phyloP scores from a whole-genome alignment of 2,797 vertebrate genomes.

The Buceros bicornis region DNA sequence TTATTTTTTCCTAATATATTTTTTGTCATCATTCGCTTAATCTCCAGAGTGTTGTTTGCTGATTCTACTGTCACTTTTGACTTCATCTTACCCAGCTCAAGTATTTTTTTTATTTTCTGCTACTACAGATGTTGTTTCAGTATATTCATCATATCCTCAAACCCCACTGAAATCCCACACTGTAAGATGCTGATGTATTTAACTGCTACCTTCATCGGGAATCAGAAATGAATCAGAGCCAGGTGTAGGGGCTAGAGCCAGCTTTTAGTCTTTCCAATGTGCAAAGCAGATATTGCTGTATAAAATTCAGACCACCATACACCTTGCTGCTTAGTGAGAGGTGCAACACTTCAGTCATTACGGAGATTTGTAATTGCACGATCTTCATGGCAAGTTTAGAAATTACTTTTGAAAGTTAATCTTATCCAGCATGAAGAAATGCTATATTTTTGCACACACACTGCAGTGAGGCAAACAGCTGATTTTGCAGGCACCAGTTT shows the following conservation, averaged over 20 bases:
- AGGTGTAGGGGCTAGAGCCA: not conserved
- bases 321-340: not conserved
- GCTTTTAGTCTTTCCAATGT: not conserved
- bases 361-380: not conserved
- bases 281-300: not conserved
- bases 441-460: not conserved
- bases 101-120: not conserved
- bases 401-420: not conserved
- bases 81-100: not conserved
- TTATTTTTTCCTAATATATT: not conserved
- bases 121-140: not conserved
- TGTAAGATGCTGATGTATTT: not conserved
- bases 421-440: not conserved
- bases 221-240: not conserved
- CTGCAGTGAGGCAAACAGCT: not conserved
- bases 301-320: not conserved
- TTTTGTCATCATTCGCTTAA: not conserved
- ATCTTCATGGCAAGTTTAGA: not conserved
- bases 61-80: not conserved
- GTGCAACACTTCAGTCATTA: not conserved
- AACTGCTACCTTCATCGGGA: rapidly evolving
- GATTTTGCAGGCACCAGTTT: not conserved
- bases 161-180: not conserved
- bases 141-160: not conserved
- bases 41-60: not conserved